phyloP scores from a whole-genome alignment of 35 echinoderm and acorn worm genomes.

The Anneissia japonica region DNA sequence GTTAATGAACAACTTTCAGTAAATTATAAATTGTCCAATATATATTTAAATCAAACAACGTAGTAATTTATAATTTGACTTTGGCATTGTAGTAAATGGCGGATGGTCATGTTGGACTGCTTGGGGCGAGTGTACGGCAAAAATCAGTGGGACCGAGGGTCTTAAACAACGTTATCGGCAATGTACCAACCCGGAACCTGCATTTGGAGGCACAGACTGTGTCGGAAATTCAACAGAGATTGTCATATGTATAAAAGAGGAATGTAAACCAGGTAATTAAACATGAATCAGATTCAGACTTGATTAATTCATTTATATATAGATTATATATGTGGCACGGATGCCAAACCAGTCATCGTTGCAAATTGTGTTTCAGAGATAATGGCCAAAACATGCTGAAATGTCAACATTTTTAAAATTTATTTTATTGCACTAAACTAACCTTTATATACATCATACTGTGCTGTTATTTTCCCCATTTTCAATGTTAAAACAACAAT shows the following conservation, averaged over 20 bases:
- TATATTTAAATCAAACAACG: too few relatives aligned
- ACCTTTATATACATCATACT: not conserved
- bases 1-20: too few relatives aligned
- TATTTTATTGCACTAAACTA: not conserved
- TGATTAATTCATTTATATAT: not conserved
- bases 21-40: too few relatives aligned
- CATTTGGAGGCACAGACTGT: slow-evolving; percentile 49
- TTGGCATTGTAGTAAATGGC: slow-evolving; percentile 59
- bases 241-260: slow-evolving; percentile 20
- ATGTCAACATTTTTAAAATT: too few relatives aligned
- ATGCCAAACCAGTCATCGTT: not conserved
- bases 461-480: not conserved
- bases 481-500: too few relatives aligned
- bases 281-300: slow-evolving; percentile 10
- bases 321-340: not conserved
- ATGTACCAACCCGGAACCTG: slow-evolving; percentile 60
- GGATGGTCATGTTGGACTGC: slow-evolving; percentile 74
- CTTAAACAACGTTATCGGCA: slow-evolving; percentile 17
- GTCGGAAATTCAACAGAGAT: slow-evolving; percentile 21
- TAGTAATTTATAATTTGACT: too few relatives aligned
- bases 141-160: slow-evolving; percentile 41
- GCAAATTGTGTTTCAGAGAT: not conserved
- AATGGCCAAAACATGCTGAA: not conserved
- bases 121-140: slow-evolving; percentile 62
- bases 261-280: slow-evolving; percentile 26